Percentiles rank a stretch among this genome's conserved stretches.
phyloP scores from a whole-genome alignment of 2,113 vertebrate genomes.

The Pogonocichla stellata region DNA sequence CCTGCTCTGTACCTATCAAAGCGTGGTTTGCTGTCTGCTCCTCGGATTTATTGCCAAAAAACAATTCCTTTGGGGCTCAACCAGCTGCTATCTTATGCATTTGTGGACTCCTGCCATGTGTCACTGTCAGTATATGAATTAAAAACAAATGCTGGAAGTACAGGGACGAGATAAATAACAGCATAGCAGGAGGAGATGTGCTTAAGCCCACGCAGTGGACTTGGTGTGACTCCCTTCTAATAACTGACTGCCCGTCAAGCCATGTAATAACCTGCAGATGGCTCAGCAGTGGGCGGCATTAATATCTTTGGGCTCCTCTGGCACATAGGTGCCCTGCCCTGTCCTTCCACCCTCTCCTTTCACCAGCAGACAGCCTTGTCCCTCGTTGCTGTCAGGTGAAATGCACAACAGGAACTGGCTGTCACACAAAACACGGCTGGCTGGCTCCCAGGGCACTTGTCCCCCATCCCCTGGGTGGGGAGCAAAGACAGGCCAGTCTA shows the following conservation, averaged over 20 bases:
- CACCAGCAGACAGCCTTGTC: not conserved
- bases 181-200: not conserved
- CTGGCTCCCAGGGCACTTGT: not conserved
- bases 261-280: constrained; percentile 41
- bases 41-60: not conserved
- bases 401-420: accelerated
- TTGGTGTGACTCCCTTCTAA: constrained; percentile 24
- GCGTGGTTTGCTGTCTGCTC: not conserved
- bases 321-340: not conserved
- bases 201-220: not conserved
- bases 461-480: not conserved
- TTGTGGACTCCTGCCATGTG: constrained; percentile 22
- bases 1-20: not conserved
- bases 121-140: constrained; percentile 18
- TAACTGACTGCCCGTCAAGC: constrained; percentile 10
- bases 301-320: not conserved
- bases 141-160: constrained; percentile 34
- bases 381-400: not conserved
- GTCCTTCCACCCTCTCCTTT: not conserved
- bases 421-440: not conserved
- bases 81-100: constrained; percentile 4
- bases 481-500: accelerated
- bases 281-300: constrained; percentile 38
- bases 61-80: not conserved
- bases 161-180: constrained; percentile 6